Percentiles rank a stretch among this genome's conserved stretches.
phyloP scores from a whole-genome alignment of 2,113 vertebrate species.

The Semnornis frantzii region DNA sequence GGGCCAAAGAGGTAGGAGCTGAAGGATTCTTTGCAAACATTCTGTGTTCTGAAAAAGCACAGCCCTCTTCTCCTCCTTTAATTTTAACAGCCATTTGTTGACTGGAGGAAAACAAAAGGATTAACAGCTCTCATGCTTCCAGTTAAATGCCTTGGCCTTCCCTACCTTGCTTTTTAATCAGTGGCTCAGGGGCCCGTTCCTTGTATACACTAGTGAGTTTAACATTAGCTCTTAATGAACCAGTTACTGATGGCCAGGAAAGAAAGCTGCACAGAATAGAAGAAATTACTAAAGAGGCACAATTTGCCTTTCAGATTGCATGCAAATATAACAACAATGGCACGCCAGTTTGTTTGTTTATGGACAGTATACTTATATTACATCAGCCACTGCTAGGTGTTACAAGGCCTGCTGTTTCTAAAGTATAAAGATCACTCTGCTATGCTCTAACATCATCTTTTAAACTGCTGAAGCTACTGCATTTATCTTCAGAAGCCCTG shows the following conservation, averaged over 20 bases:
- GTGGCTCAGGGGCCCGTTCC: neutral
- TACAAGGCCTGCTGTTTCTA: neutral
- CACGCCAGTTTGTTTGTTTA: neutral
- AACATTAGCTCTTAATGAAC: conserved; percentile 71
- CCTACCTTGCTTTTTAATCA: conserved; percentile 67
- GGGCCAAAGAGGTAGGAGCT: neutral
- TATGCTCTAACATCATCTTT: neutral
- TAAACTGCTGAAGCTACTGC: neutral
- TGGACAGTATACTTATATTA: neutral
- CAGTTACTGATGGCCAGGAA: conserved; percentile 46
- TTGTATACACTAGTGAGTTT: conserved; percentile 34
- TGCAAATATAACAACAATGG: neutral
- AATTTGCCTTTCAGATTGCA: conserved; percentile 11
- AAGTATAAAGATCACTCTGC: neutral
- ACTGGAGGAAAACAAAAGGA: conserved; percentile 36
- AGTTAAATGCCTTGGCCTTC: conserved; percentile 46
- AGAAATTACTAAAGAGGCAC: conserved; percentile 30
- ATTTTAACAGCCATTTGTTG: conserved; percentile 39
- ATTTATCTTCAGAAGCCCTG: neutral
- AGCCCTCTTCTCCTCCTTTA: neutral
- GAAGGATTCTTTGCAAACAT: neutral
- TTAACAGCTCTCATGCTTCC: conserved; percentile 6
- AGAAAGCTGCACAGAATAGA: neutral
- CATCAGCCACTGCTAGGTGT: neutral
- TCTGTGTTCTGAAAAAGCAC: neutral